Conservation (phyloP, 2,888 invertebrate genomes). For the Ditylenchus weischeri region DNA sequence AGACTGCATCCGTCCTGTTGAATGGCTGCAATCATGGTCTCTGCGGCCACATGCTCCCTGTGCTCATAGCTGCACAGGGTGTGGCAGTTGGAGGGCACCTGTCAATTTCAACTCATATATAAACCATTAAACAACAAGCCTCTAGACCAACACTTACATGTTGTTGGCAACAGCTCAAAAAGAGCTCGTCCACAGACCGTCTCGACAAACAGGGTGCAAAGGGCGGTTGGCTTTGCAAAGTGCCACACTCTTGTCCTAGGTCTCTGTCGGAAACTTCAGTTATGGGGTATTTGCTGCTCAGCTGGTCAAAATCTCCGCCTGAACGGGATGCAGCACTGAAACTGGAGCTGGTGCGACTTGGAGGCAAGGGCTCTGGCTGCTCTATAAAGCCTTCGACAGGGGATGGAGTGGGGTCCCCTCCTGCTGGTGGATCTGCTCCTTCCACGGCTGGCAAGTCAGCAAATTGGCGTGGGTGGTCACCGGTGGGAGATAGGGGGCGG, state of each 20-base stretch:
- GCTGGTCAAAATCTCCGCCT: conserved; percentile 44
- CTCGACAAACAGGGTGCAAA: conserved; percentile 50
- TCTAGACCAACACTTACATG: background rate
- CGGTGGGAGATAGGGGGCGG: no score
- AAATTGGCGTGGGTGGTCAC: no score
- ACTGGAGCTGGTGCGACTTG: no score
- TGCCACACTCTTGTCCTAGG: conserved; percentile 51
- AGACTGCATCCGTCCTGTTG: conserved; percentile 36
- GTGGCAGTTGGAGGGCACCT: conserved; percentile 52
- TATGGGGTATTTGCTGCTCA: conserved; percentile 48
- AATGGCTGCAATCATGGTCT: conserved; percentile 35
- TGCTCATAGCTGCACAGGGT: conserved; percentile 52
- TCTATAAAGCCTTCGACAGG: no score
- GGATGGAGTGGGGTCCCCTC: no score
- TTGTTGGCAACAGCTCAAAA: conserved; percentile 52
- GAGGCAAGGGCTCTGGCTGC: no score
- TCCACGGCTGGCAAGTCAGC: no score
- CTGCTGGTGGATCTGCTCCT: no score
- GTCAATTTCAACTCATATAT: background rate
- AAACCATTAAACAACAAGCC: background rate
- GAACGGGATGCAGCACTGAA: conserved; percentile 11
- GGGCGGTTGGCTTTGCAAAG: conserved; percentile 46
- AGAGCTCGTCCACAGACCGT: conserved; percentile 52
- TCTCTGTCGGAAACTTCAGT: conserved; percentile 52
- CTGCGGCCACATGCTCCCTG: conserved; percentile 37